Conservation (phyloP, 2,888 invertebrate species). For the Sympetrum striolatum region DNA sequence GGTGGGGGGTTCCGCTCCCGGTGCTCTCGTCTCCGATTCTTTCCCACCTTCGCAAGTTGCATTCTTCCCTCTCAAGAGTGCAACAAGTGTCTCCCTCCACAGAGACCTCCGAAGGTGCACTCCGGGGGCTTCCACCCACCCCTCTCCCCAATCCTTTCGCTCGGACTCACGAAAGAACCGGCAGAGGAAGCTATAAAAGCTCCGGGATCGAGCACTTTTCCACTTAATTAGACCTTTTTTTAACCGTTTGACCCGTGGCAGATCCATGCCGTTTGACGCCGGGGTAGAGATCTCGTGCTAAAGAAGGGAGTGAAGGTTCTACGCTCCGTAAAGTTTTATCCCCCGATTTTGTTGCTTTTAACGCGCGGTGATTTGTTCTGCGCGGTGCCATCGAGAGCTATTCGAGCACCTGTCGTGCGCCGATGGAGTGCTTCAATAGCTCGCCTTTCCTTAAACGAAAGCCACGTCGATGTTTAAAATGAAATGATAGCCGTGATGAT, state of each 20-base stretch:
- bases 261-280: background rate
- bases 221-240: background rate
- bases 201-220: background rate
- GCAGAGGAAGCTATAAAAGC: background rate
- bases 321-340: background rate
- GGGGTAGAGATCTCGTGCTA: background rate
- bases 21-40: background rate
- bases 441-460: no score
- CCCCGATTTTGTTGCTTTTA: no score
- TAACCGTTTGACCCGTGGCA: background rate
- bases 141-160: background rate
- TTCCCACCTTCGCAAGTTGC: background rate
- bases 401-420: no score
- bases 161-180: background rate
- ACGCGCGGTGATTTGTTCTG: no score
- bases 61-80: background rate
- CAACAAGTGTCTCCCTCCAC: slow-evolving; percentile 28
- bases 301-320: background rate
- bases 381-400: no score
- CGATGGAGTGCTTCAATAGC: no score
- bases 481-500: no score
- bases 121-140: background rate
- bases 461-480: no score
- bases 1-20: background rate
- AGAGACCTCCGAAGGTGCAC: background rate